Conservation (phyloP, 1,140 invertebrate species). For the Aphelenchoides besseyi region DNA sequence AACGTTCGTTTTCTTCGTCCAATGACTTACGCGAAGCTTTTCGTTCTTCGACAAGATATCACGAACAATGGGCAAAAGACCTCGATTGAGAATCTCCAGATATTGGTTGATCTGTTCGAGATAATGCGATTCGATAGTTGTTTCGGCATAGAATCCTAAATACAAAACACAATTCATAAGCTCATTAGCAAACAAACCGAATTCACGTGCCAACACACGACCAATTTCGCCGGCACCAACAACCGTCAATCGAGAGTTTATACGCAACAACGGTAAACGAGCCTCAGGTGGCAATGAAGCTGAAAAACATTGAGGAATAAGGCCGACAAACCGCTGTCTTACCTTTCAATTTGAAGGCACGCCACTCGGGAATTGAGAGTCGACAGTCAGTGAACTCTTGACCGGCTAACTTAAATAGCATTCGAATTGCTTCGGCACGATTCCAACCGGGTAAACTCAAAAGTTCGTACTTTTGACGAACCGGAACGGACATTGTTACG, state of each 20-base stretch:
- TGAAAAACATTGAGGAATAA: slow-evolving; percentile 2
- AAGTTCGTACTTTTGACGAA: slow-evolving; percentile 1
- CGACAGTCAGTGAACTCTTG: neutral
- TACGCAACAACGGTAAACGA: slow-evolving; percentile 17
- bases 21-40: slow-evolving; percentile 10
- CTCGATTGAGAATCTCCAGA: slow-evolving; percentile 15
- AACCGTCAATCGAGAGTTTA: slow-evolving; percentile 18
- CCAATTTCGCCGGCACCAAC: slow-evolving; percentile 26
- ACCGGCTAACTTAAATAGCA: slow-evolving; percentile 14
- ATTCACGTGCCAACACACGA: slow-evolving; percentile 11
- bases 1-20: neutral
- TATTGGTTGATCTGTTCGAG: slow-evolving; percentile 30
- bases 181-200: slow-evolving; percentile 1
- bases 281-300: slow-evolving; percentile 18
- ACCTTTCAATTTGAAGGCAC: slow-evolving; percentile 13
- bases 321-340: neutral
- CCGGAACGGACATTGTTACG: too few relatives aligned
- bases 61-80: slow-evolving; percentile 24
- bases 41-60: slow-evolving; percentile 8
- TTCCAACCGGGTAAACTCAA: slow-evolving; percentile 24
- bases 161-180: too few relatives aligned
- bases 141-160: slow-evolving; percentile 27
- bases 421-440: slow-evolving; percentile 24
- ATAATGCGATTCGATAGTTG: slow-evolving; percentile 18
- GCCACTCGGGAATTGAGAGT: slow-evolving; percentile 9